These are phyloP conservation scores for Corvus hawaiiensis DNA, from an alignment of 2,113 vertebrate species.

Conservation along the genomic window DNA sequence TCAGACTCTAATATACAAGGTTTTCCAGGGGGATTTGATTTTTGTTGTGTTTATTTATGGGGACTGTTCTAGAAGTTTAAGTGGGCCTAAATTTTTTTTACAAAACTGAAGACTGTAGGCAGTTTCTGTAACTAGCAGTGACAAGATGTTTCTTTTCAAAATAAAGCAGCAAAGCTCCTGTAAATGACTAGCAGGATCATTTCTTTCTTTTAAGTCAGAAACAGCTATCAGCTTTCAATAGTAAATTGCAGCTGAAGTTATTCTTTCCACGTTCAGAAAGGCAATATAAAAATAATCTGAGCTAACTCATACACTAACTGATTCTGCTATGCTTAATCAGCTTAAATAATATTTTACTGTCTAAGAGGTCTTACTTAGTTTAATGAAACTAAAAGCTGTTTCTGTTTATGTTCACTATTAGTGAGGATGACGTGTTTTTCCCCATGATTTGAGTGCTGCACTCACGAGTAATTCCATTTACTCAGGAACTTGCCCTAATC, in stretches of 20 bases:
- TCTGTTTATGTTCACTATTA: background rate
- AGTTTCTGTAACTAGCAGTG: background rate
- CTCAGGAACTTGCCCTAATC: background rate
- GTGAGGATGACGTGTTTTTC: background rate
- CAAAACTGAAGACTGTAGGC: background rate
- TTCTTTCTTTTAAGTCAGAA: background rate
- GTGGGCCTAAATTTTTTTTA: background rate
- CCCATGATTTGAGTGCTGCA: background rate
- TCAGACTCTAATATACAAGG: background rate
- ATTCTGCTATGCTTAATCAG: background rate
- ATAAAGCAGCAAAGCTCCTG: background rate
- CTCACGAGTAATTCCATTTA: background rate
- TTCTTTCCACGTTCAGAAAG: background rate
- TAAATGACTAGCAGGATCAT: background rate
- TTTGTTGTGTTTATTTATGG: background rate
- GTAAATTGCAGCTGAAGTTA: background rate
- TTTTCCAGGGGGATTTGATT: background rate
- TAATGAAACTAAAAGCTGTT: background rate
- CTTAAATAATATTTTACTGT: background rate
- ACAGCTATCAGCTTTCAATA: background rate
- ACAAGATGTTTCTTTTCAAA: background rate
- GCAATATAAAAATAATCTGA: background rate
- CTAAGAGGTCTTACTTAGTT: background rate
- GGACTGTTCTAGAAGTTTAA: background rate
- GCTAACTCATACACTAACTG: background rate